A percentile compares a stretch with the other conserved stretches of the same genome.
phyloP scores from a whole-genome alignment of 2,888 invertebrate genomes.

The Schizotus pectinicornis region DNA sequence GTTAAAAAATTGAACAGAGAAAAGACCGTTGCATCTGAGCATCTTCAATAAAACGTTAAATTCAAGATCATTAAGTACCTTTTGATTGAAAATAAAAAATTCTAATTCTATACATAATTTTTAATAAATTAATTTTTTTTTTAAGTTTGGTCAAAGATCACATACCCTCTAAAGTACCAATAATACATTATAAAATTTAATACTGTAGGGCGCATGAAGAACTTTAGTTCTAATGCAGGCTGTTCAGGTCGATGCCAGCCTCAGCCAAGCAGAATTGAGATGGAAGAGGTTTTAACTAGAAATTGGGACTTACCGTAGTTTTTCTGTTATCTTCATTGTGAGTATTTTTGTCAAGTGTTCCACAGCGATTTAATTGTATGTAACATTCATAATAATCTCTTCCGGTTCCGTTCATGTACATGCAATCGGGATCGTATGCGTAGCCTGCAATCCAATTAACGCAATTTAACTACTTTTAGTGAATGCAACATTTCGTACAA shows the following conservation, averaged over 20 bases:
- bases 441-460: constrained; percentile 67
- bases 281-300: constrained; percentile 62
- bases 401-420: constrained; percentile 93
- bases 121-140: too few species aligned
- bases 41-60: too few species aligned
- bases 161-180: too few species aligned
- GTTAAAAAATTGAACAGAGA: constrained; percentile 62
- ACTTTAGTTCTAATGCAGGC: too few species aligned
- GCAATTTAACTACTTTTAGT: background rate
- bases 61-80: too few species aligned
- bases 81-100: too few species aligned
- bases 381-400: constrained; percentile 92
- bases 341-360: constrained; percentile 87
- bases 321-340: constrained; percentile 84
- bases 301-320: constrained; percentile 73
- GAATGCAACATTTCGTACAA: too few species aligned
- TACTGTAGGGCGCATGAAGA: too few species aligned
- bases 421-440: constrained; percentile 92
- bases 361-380: constrained; percentile 90
- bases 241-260: too few species aligned
- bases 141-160: too few species aligned
- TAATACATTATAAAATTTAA: too few species aligned
- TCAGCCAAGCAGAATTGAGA: constrained; percentile 76
- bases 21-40: constrained; percentile 78
- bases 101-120: constrained; percentile 76